These are phyloP conservation scores for Drosophila santomea DNA, from an alignment of 1,140 invertebrate species.

Conservation along the genomic window DNA sequence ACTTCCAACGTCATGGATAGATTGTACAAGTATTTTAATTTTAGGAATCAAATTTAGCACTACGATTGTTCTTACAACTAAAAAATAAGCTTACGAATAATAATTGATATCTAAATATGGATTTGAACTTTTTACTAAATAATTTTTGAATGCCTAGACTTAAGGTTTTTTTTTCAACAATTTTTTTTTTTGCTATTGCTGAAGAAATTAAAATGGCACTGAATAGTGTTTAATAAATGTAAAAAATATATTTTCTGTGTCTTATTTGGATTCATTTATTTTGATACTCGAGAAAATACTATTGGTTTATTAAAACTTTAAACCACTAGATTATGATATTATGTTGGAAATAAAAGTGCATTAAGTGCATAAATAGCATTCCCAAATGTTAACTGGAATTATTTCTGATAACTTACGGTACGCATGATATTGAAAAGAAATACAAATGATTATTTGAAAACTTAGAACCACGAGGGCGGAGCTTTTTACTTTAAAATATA, in stretches of 20 bases:
- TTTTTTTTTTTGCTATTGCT: conserved; percentile 39
- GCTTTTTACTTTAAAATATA: too few relatives aligned
- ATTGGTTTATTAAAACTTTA: too few relatives aligned
- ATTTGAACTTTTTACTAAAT: conserved; percentile 24
- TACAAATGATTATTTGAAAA: too few relatives aligned
- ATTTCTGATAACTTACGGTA: too few relatives aligned
- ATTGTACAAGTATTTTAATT: conserved; percentile 17
- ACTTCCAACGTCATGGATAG: not conserved
- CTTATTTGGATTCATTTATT: not conserved
- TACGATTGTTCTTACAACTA: conserved; percentile 6
- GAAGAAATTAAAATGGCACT: conserved; percentile 35
- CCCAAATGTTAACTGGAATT: too few relatives aligned
- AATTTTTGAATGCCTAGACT: conserved; percentile 4
- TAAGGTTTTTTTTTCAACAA: conserved; percentile 31
- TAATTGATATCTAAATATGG: conserved; percentile 18
- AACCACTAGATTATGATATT: too few relatives aligned
- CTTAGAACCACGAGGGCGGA: too few relatives aligned
- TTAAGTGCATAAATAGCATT: too few relatives aligned
- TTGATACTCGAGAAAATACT: too few relatives aligned
- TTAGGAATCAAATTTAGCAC: conserved; percentile 19
- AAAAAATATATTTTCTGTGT: not conserved
- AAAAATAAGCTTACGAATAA: not conserved
- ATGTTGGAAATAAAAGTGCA: too few relatives aligned
- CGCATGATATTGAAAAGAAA: too few relatives aligned
- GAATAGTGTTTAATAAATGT: conserved; percentile 26